Evolutionary conservation across 2,888 invertebrate species (phyloP).

Genomic region (Athalia rosae): DNA sequence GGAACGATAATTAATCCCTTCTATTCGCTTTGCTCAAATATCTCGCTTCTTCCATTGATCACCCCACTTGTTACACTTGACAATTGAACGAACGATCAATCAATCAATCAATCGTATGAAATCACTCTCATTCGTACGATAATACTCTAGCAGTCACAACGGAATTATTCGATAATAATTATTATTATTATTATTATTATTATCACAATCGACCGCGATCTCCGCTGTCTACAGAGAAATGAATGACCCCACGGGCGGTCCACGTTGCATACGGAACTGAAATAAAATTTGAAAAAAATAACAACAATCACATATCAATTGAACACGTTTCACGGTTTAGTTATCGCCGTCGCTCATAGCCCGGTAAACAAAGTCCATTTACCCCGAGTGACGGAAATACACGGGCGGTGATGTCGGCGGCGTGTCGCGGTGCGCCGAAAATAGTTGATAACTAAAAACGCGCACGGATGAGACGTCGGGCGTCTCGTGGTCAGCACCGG

Average conservation of each 20-base stretch:
- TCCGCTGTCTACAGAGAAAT: neutral
- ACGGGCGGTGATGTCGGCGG: neutral
- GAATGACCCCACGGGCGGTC: conserved; percentile 47
- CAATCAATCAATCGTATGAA: neutral
- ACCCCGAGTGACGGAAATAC: neutral
- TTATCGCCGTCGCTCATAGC: neutral
- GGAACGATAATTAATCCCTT: neutral
- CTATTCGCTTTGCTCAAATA: neutral
- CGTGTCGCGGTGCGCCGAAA: conserved; percentile 58
- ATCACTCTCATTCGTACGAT: neutral
- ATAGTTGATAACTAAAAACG: no score
- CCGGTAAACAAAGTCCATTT: neutral
- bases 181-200: no score
- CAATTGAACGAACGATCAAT: neutral
- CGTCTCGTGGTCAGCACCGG: conserved; percentile 68
- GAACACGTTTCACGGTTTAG: neutral
- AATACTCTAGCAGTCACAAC: neutral
- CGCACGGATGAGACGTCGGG: conserved; percentile 30
- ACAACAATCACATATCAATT: neutral
- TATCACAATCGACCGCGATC: no score
- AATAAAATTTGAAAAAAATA: neutral
- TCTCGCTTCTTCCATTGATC: neutral
- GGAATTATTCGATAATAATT: neutral
- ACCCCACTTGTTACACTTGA: neutral
- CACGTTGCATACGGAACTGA: neutral